These are phyloP conservation scores for Platorchestia sp. DNA, from an alignment of 1,140 invertebrate species.

Conservation along the genomic window DNA sequence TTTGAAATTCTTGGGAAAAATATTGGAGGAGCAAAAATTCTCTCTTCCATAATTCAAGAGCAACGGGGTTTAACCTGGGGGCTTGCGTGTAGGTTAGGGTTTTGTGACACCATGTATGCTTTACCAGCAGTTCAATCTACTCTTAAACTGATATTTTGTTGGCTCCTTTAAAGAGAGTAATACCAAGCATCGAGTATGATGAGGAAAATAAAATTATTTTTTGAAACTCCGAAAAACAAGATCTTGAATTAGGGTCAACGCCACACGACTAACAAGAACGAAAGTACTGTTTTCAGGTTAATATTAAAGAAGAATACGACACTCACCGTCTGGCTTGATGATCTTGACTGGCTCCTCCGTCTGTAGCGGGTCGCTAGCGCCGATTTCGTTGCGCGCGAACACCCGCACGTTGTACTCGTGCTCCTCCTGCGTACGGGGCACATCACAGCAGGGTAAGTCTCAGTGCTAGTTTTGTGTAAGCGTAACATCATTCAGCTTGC, in stretches of 20 bases:
- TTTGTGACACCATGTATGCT: background rate
- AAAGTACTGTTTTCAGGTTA: background rate
- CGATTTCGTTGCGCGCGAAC: slow-evolving; percentile 95
- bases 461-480: background rate
- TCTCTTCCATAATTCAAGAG: background rate
- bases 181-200: background rate
- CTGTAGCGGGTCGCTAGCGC: slow-evolving; percentile 92
- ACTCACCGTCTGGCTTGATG: slow-evolving; percentile 82
- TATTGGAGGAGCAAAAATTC: background rate
- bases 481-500: too few species aligned
- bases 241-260: background rate
- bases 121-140: background rate
- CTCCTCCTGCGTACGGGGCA: slow-evolving; percentile 76
- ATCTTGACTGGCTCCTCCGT: slow-evolving; percentile 93
- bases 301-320: background rate
- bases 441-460: background rate
- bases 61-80: background rate
- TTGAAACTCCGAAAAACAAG: background rate
- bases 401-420: slow-evolving; percentile 92
- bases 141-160: background rate
- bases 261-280: too few species aligned
- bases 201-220: background rate
- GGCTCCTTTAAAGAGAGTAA: background rate
- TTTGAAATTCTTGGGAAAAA: background rate
- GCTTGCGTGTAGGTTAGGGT: background rate